Conservation (phyloP, 2,888 invertebrate genomes). For the Allygus modestus region DNA sequence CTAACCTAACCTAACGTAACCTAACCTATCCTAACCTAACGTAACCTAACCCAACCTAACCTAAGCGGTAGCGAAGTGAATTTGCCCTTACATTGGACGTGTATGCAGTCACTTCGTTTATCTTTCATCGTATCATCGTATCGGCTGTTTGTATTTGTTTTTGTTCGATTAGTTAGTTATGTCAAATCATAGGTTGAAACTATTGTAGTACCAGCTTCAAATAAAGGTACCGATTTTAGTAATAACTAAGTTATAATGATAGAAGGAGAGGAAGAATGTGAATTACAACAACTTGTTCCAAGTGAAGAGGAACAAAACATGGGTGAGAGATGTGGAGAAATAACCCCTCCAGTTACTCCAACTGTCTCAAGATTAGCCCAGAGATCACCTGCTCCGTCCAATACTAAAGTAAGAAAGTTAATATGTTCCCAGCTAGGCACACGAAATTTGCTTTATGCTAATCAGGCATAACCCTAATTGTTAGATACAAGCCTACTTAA, state of each 20-base stretch:
- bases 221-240: too few relatives aligned
- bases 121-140: too few relatives aligned
- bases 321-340: slow-evolving; percentile 73
- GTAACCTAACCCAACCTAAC: too few relatives aligned
- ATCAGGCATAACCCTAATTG: too few relatives aligned
- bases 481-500: too few relatives aligned
- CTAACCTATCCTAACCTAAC: too few relatives aligned
- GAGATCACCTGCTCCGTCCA: slow-evolving; percentile 71
- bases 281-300: slow-evolving; percentile 75
- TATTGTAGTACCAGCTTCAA: too few relatives aligned
- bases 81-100: too few relatives aligned
- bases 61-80: too few relatives aligned
- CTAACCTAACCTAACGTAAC: too few relatives aligned
- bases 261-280: slow-evolving; percentile 74
- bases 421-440: too few relatives aligned
- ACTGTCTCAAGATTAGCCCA: slow-evolving; percentile 72
- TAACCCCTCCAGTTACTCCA: slow-evolving; percentile 75
- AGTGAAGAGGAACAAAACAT: slow-evolving; percentile 75
- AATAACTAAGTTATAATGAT: slow-evolving; percentile 69
- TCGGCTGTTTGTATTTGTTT: neutral
- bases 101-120: too few relatives aligned
- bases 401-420: slow-evolving; percentile 65
- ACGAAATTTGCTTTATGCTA: neutral
- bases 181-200: neutral
- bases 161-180: neutral